These are phyloP conservation scores for Abscondita cerata DNA, from an alignment of 2,888 invertebrate genomes.

Conservation along the genomic window DNA sequence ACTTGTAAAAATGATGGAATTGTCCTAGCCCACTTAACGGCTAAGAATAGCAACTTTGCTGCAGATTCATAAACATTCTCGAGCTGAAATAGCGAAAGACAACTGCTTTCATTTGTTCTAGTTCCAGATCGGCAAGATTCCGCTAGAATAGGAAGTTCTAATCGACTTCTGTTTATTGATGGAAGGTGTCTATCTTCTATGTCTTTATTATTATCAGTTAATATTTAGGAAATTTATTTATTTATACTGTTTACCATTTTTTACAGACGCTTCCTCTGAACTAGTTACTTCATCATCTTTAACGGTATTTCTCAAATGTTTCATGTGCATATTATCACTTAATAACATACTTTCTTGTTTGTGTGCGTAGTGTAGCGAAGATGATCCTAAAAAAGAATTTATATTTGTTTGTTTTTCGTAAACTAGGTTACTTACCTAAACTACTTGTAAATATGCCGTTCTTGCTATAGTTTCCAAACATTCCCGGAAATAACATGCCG, in stretches of 20 bases:
- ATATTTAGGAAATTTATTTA: too few species aligned
- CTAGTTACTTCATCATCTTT: slow-evolving; percentile 81
- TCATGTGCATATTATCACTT: slow-evolving; percentile 15
- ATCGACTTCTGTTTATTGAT: slow-evolving; percentile 24
- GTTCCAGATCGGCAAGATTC: slow-evolving; percentile 41
- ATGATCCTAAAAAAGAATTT: slow-evolving; percentile 8
- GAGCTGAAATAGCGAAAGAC: slow-evolving; percentile 62
- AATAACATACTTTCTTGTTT: slow-evolving; percentile 27
- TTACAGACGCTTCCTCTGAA: slow-evolving; percentile 69
- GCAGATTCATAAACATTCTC: slow-evolving; percentile 74
- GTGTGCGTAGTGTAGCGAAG: slow-evolving; percentile 20
- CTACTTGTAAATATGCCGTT: slow-evolving; percentile 43
- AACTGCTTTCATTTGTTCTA: slow-evolving; percentile 53
- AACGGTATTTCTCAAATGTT: slow-evolving; percentile 38
- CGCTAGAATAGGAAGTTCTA: slow-evolving; percentile 51
- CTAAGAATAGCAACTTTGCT: slow-evolving; percentile 76
- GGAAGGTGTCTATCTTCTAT: slow-evolving; percentile 7
- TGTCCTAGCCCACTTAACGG: slow-evolving; percentile 81
- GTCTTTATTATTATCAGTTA: background rate
- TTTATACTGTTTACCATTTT: background rate
- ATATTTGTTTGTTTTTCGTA: background rate
- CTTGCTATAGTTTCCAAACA: slow-evolving; percentile 57
- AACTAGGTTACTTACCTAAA: slow-evolving; percentile 29
- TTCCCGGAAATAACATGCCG: slow-evolving; percentile 54
- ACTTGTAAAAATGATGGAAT: slow-evolving; percentile 79